Conservation (phyloP, 2,797 vertebrate genomes). For the Hephaestus fuliginosus region DNA sequence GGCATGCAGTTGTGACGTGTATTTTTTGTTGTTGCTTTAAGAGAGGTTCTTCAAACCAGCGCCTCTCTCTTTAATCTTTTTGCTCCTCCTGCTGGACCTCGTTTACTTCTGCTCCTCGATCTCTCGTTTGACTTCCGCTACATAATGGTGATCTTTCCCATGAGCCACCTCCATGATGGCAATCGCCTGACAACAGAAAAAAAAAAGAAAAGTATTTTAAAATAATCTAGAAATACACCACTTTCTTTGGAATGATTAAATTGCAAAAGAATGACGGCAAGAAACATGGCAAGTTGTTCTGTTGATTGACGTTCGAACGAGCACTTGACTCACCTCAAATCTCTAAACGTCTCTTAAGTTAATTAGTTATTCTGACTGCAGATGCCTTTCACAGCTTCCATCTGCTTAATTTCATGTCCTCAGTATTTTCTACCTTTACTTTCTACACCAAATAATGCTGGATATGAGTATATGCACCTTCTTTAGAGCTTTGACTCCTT, state of each 20-base stretch:
- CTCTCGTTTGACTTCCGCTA: conserved; percentile 95
- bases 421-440: neutral
- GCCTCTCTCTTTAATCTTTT: conserved; percentile 3
- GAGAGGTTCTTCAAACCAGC: conserved; percentile 26
- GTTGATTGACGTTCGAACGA: neutral
- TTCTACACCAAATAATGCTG: neutral
- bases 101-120: conserved; percentile 86
- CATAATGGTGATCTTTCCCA: conserved; percentile 96
- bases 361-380: neutral
- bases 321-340: neutral
- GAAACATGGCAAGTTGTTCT: neutral
- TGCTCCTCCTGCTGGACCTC: conserved; percentile 32
- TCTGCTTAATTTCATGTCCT: neutral
- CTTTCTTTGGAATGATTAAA: neutral
- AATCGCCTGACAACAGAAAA: conserved; percentile 86
- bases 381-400: neutral
- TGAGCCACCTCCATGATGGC: conserved; percentile 97
- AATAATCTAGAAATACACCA: neutral
- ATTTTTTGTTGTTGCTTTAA: conserved; percentile 45
- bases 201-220: neutral
- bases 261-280: too few relatives aligned
- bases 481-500: conserved; percentile 91
- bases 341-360: neutral
- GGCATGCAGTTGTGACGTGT: conserved; percentile 67
- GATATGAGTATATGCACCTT: conserved; percentile 84